A percentile compares a stretch with the other conserved stretches of the same genome.
Evolutionary conservation across 1,140 invertebrate genomes (phyloP).

Genomic region (Drosophila kanapiae): DNA sequence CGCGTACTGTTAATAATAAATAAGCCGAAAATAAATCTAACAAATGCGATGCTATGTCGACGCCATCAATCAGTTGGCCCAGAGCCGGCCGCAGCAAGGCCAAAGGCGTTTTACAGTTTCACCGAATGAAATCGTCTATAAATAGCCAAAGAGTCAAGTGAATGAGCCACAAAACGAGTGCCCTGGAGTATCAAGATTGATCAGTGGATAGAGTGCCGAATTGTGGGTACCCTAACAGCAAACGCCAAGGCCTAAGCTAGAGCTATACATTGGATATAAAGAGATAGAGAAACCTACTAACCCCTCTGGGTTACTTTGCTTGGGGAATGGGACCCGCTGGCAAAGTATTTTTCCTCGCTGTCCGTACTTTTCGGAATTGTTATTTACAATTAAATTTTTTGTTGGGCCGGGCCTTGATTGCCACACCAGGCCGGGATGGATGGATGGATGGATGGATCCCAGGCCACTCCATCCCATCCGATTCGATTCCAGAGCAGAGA

Average conservation of each 20-base stretch:
- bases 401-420: constrained; percentile 43
- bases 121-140: constrained; percentile 68
- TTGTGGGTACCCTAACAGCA: neutral
- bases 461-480: constrained; percentile 21
- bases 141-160: constrained; percentile 77
- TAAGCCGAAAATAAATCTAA: constrained; percentile 80
- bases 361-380: constrained; percentile 23
- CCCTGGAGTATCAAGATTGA: constrained; percentile 25
- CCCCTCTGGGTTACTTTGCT: neutral
- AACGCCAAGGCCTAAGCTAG: too few species aligned
- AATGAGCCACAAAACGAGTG: constrained; percentile 60
- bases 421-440: constrained; percentile 36
- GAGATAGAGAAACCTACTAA: neutral
- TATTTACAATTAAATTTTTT: constrained; percentile 42
- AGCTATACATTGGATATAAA: too few species aligned
- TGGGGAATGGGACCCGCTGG: constrained; percentile 28
- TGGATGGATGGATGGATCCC: constrained; percentile 1
- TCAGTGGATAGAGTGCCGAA: neutral
- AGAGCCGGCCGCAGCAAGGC: constrained; percentile 45
- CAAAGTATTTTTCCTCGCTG: constrained; percentile 39
- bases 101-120: constrained; percentile 80
- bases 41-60: constrained; percentile 68
- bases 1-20: constrained; percentile 54
- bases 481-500: constrained; percentile 25
- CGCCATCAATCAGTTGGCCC: constrained; percentile 72